Evolutionary conservation across 2,797 vertebrate species (phyloP).

Genomic region (Rhinella marina): DNA sequence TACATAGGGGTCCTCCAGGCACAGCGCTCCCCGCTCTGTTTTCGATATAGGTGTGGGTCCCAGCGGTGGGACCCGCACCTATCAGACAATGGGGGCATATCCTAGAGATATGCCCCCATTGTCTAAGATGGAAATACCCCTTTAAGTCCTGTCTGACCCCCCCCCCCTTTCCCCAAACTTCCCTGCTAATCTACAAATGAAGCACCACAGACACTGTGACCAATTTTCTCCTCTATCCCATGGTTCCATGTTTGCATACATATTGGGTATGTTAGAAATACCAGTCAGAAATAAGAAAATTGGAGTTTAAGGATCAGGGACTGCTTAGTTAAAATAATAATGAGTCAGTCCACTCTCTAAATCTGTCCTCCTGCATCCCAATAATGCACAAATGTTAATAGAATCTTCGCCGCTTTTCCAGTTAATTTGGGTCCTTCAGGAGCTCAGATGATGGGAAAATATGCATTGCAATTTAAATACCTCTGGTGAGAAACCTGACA

Average conservation of each 20-base stretch:
- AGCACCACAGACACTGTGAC: not conserved
- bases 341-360: not conserved
- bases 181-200: not conserved
- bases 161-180: no score
- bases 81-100: no score
- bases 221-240: not conserved
- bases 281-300: not conserved
- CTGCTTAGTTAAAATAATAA: not conserved
- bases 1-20: no score
- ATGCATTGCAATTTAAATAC: constrained; percentile 1
- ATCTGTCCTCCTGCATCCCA: not conserved
- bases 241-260: not conserved
- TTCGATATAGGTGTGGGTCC: no score
- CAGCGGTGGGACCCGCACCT: no score
- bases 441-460: constrained; percentile 14
- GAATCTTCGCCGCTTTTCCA: not conserved
- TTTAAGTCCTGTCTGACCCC: no score
- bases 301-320: not conserved
- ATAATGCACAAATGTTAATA: not conserved
- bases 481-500: not conserved
- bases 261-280: not conserved
- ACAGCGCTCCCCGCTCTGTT: no score
- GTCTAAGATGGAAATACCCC: no score
- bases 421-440: not conserved
- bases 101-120: no score